phyloP scores from a whole-genome alignment of 2,113 vertebrate species.

The Tragelaphus buxtoni region DNA sequence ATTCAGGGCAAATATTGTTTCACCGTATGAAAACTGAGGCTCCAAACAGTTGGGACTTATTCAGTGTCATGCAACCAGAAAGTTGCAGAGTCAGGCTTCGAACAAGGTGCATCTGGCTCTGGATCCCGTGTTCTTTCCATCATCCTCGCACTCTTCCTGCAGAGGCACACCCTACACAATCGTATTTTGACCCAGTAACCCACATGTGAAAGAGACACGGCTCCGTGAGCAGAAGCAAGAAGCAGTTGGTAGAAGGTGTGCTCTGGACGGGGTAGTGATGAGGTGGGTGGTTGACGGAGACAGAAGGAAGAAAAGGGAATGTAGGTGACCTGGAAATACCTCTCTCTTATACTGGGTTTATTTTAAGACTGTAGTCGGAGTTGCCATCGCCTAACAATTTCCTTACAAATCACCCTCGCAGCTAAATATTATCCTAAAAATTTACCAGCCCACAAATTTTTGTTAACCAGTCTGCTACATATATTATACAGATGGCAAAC shows the following conservation, averaged over 20 bases:
- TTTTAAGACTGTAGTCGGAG: neutral
- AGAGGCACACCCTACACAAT: neutral
- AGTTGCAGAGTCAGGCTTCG: neutral
- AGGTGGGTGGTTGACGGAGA: neutral
- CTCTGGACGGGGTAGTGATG: neutral
- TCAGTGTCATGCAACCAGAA: neutral
- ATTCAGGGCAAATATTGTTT: neutral
- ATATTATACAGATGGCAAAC: slow-evolving; percentile 29
- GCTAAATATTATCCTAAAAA: slow-evolving; percentile 16
- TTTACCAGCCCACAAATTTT: slow-evolving; percentile 36
- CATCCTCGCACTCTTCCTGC: neutral
- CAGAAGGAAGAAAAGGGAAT: neutral
- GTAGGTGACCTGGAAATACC: neutral
- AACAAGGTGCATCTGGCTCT: fast-evolving
- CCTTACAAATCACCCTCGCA: neutral
- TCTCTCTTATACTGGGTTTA: neutral
- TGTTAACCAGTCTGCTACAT: slow-evolving; percentile 41
- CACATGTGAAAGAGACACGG: fast-evolving
- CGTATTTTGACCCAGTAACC: neutral
- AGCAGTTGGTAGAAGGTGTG: neutral
- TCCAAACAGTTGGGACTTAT: neutral
- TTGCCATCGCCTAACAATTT: neutral
- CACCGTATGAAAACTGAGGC: neutral
- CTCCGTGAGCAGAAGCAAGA: neutral
- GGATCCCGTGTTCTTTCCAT: neutral